Evolutionary conservation across 2,888 invertebrate genomes (phyloP).

Genomic region (Meiosimyza decipiens): DNA sequence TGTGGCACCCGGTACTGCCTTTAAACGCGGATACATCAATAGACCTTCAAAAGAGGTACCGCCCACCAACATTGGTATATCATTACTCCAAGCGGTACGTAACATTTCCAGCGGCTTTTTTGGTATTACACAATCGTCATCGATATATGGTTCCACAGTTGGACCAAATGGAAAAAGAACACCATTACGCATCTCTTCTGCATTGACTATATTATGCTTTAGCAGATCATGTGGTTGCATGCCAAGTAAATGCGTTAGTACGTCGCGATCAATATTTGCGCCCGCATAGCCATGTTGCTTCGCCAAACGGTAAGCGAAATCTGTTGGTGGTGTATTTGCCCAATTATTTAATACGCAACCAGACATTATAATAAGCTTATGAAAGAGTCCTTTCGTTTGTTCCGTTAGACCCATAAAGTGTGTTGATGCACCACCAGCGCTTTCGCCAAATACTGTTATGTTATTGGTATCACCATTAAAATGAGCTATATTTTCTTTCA

Average conservation of each 20-base stretch:
- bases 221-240: slow-evolving; percentile 55
- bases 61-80: slow-evolving; percentile 59
- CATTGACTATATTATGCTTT: slow-evolving; percentile 52
- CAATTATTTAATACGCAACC: slow-evolving; percentile 57
- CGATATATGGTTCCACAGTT: slow-evolving; percentile 58
- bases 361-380: slow-evolving; percentile 63
- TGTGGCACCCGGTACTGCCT: neutral
- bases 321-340: slow-evolving; percentile 51
- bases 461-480: slow-evolving; percentile 69
- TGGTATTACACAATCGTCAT: slow-evolving; percentile 56
- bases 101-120: slow-evolving; percentile 56
- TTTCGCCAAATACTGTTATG: slow-evolving; percentile 69
- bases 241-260: slow-evolving; percentile 61
- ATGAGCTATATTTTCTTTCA: slow-evolving; percentile 66
- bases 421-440: slow-evolving; percentile 68
- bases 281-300: slow-evolving; percentile 59
- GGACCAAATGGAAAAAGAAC: slow-evolving; percentile 58
- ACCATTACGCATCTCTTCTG: slow-evolving; percentile 54
- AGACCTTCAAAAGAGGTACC: slow-evolving; percentile 62
- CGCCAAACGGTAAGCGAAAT: slow-evolving; percentile 60
- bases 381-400: slow-evolving; percentile 64
- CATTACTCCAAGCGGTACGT: slow-evolving; percentile 59
- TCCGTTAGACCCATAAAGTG: slow-evolving; percentile 68
- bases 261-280: slow-evolving; percentile 58
- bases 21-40: slow-evolving; percentile 54